Conservation (phyloP, 2,113 vertebrate species). For the Trochalopteron elliotii region DNA sequence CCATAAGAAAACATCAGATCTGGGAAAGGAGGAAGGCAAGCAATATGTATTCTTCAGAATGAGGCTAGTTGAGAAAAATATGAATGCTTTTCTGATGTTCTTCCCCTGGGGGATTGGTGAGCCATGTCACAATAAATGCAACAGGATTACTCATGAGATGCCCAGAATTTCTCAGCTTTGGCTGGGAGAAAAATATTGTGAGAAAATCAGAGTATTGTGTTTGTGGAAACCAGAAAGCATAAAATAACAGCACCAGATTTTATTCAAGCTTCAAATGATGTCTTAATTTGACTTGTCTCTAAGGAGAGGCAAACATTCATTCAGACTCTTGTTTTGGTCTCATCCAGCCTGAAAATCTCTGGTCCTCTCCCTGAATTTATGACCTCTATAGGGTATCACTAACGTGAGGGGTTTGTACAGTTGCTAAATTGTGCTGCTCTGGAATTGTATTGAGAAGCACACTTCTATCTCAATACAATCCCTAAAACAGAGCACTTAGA, state of each 20-base stretch:
- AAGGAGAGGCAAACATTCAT: neutral
- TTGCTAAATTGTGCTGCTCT: neutral
- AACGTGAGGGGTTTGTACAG: neutral
- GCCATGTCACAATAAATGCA: constrained; percentile 39
- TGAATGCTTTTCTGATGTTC: constrained; percentile 15
- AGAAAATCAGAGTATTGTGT: constrained; percentile 42
- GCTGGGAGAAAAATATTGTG: constrained; percentile 11
- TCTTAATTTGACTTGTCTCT: constrained; percentile 10
- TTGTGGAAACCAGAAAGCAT: constrained; percentile 30
- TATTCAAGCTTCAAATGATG: neutral
- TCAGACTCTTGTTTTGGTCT: neutral
- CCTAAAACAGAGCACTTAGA: neutral
- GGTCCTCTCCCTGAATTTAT: neutral
- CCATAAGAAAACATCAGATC: neutral
- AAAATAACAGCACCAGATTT: constrained; percentile 32
- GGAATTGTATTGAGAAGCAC: neutral
- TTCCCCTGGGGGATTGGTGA: constrained; percentile 35
- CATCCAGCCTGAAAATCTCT: neutral
- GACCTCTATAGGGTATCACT: neutral
- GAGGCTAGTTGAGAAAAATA: constrained; percentile 1
- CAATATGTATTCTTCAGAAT: neutral
- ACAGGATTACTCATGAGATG: constrained; percentile 38
- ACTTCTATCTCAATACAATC: neutral
- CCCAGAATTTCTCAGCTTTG: constrained; percentile 48
- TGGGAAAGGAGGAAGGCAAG: neutral